Conservation (phyloP, 1,140 invertebrate genomes). For the Heterodera schachtii region DNA sequence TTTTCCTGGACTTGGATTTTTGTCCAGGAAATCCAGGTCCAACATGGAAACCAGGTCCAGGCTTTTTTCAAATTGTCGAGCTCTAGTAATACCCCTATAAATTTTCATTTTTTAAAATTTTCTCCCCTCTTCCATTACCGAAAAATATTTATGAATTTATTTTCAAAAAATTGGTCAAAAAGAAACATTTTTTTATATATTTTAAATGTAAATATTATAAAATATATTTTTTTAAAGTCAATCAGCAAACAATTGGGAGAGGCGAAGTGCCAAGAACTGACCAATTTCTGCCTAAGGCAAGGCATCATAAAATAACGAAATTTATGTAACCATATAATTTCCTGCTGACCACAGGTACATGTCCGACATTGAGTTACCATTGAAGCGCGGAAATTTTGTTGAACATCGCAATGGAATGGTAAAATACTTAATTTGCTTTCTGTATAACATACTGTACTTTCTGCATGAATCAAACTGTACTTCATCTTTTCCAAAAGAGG, state of each 20-base stretch:
- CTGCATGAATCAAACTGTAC: too few relatives aligned
- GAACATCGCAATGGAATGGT: slow-evolving; percentile 56
- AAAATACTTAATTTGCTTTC: slow-evolving; percentile 70
- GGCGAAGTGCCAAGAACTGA: slow-evolving; percentile 83
- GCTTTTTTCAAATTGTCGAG: too few relatives aligned
- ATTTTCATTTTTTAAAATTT: too few relatives aligned
- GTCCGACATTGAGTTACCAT: slow-evolving; percentile 81
- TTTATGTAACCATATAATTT: not conserved
- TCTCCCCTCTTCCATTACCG: too few relatives aligned
- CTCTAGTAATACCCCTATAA: too few relatives aligned
- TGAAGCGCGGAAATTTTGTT: slow-evolving; percentile 74
- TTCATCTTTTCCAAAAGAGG: too few relatives aligned
- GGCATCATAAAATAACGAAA: not conserved
- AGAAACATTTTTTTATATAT: not conserved
- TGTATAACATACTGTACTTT: too few relatives aligned
- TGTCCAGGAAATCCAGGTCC: too few relatives aligned
- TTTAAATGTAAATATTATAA: not conserved
- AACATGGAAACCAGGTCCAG: too few relatives aligned
- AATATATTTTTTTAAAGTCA: slow-evolving; percentile 71
- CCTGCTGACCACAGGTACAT: slow-evolving; percentile 73
- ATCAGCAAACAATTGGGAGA: slow-evolving; percentile 85
- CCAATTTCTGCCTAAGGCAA: slow-evolving; percentile 81
- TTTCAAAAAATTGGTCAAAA: too few relatives aligned
- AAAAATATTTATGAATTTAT: too few relatives aligned
- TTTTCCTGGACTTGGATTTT: too few relatives aligned